Evolutionary conservation across 2,113 vertebrate genomes (phyloP), one percentile per base, ranked within the genome.

Genomic region (Athene noctua): DNA sequence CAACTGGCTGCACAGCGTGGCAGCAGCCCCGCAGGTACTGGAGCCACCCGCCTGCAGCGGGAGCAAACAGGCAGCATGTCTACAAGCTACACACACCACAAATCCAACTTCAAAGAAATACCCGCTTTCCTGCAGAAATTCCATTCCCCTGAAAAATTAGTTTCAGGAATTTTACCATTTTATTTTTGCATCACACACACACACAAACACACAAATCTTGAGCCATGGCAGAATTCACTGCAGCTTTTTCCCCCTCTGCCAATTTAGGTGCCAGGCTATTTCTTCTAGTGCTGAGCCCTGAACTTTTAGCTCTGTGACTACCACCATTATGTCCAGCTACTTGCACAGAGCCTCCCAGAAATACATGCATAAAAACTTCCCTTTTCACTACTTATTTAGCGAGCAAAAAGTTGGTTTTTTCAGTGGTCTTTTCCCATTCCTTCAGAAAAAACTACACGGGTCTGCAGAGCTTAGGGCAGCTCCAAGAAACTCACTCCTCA

Each of bases 31-130:
- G 7, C 20, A 3, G 57, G 38, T 2, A 20, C 52, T 5, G 61
- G 19, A 62, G 58, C 55, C 25, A 17, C 7, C 3, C 42, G 4
- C 20, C 42, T 5, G 10, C 61, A 4, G 57, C 62, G 23, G 54
- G 67, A 67, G 9, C 68, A 27, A 42, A 19, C 19, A 6, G 0
- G 3, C 46, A 2, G n/a, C 0, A 1, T 6, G 30, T 10, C 47
- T 14, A 29, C 73, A 40, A 16, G 47, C 57, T 62, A 54, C 3
- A 36, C 15, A 3, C 2, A 27, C 47, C n/a, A 21, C 17, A 57
- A 51, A 58, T 5, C 9, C 22, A 23, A 49, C 42, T 46, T 10
- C 58, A 71, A 46, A 72, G 57, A 44, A 46, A 40, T 5, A 44
- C 18, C 18, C 29, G 7, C 36, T 9, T n/a, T 68, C 34, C 72